phyloP scores from a whole-genome alignment of 2,797 vertebrate species.

The Eupleurogrammus muticus region DNA sequence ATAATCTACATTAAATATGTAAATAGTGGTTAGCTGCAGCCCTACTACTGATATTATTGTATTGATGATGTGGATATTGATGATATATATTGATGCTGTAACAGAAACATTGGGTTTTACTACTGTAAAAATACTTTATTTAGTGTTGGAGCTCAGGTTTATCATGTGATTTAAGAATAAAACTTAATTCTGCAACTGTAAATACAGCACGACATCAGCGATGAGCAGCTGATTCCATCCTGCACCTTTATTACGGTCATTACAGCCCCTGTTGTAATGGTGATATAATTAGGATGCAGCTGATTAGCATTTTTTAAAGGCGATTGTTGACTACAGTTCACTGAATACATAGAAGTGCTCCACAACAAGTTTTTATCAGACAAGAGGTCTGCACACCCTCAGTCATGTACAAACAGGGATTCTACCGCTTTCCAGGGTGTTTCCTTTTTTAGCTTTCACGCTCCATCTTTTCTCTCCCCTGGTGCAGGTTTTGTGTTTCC shows the following conservation, averaged over 20 bases:
- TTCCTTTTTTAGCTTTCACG: conserved; percentile 1
- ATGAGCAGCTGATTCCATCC: conserved; percentile 55
- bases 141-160: too few species aligned
- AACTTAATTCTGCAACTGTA: background rate
- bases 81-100: too few species aligned
- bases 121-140: too few species aligned
- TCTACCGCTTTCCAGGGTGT: background rate
- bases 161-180: too few species aligned
- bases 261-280: conserved; percentile 19
- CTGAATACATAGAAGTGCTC: background rate
- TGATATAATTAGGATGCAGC: background rate
- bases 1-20: too few species aligned
- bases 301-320: background rate
- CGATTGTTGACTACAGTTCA: background rate
- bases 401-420: conserved; percentile 8
- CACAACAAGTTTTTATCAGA: background rate
- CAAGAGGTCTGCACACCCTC: background rate
- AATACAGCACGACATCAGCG: too few species aligned
- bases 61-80: too few species aligned
- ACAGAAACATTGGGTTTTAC: too few species aligned
- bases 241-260: conserved; percentile 49
- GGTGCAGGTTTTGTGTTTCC: background rate
- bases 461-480: background rate
- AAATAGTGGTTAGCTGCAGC: too few species aligned
- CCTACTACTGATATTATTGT: too few species aligned